A percentile compares a stretch with the other conserved stretches of the same genome.
Conservation (phyloP, 2,888 invertebrate genomes). For the Allygus modestus region DNA sequence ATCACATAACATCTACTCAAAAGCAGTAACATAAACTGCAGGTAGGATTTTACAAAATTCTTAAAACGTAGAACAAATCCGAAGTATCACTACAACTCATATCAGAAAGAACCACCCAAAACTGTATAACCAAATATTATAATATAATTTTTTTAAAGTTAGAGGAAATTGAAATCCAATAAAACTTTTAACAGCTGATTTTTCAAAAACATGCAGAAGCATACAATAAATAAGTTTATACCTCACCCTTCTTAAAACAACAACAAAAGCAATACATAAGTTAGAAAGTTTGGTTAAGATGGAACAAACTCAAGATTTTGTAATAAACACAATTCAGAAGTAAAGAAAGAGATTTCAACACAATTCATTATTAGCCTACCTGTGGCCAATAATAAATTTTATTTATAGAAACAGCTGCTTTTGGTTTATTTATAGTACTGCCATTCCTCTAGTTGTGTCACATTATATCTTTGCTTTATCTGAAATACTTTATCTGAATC, state of each 20-base stretch:
- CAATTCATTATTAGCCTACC: slow-evolving; percentile 52
- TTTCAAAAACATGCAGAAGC: neutral
- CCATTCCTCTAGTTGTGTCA: slow-evolving; percentile 46
- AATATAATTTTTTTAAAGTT: no score
- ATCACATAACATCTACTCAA: no score
- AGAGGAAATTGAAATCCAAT: slow-evolving; percentile 72
- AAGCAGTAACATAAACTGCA: no score
- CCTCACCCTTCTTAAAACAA: neutral
- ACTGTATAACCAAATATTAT: no score
- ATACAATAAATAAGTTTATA: neutral
- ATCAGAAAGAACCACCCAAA: no score
- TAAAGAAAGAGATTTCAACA: slow-evolving; percentile 17
- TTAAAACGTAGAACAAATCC: no score
- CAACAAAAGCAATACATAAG: neutral
- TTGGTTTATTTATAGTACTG: slow-evolving; percentile 40
- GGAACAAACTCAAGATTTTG: no score
- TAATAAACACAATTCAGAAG: neutral
- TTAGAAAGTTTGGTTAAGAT: neutral
- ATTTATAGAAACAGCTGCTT: slow-evolving; percentile 54
- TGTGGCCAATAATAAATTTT: slow-evolving; percentile 46
- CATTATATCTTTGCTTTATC: slow-evolving; percentile 26
- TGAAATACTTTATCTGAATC: neutral
- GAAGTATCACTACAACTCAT: no score
- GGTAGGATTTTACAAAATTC: no score
- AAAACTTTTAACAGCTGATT: slow-evolving; percentile 12